Conservation (phyloP, 2,888 invertebrate genomes). For the Therioaphis trifolii region DNA sequence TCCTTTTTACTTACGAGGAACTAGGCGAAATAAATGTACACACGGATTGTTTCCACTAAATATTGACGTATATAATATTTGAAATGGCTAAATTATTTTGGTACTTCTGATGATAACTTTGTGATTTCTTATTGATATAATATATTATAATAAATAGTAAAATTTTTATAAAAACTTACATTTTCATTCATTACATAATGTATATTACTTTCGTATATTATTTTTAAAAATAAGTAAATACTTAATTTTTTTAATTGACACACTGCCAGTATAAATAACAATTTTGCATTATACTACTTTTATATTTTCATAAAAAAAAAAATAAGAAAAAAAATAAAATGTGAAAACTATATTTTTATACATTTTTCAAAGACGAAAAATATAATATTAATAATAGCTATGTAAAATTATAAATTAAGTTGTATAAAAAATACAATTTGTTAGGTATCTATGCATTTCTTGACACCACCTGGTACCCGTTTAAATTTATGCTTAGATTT, state of each 20-base stretch:
- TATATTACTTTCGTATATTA: slow-evolving; percentile 55
- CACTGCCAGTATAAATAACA: slow-evolving; percentile 61
- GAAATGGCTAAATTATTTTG: slow-evolving; percentile 52
- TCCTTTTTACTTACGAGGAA: slow-evolving; percentile 9
- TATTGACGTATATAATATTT: neutral
- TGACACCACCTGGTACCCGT: neutral
- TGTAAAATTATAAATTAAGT: slow-evolving; percentile 44
- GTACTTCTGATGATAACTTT: slow-evolving; percentile 40
- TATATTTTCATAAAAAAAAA: slow-evolving; percentile 62
- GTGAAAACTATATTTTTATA: slow-evolving; percentile 58
- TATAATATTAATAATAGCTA: slow-evolving; percentile 41
- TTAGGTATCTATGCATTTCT: slow-evolving; percentile 34
- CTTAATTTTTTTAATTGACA: slow-evolving; percentile 60
- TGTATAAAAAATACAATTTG: slow-evolving; percentile 15
- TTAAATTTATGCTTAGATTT: slow-evolving; percentile 11
- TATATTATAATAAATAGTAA: slow-evolving; percentile 16
- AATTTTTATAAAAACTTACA: slow-evolving; percentile 18
- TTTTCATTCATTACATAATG: slow-evolving; percentile 41
- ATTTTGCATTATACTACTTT: slow-evolving; percentile 62
- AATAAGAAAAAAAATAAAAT: slow-evolving; percentile 39
- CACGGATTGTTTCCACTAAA: slow-evolving; percentile 8
- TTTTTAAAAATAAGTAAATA: slow-evolving; percentile 58
- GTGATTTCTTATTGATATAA: slow-evolving; percentile 50
- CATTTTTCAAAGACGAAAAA: slow-evolving; percentile 40
- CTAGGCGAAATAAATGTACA: slow-evolving; percentile 7